A percentile compares a stretch with the other conserved stretches of the same genome.
These are phyloP conservation scores for Microctonus hyperodae DNA, from an alignment of 2,888 invertebrate genomes.

Conservation along the genomic window DNA sequence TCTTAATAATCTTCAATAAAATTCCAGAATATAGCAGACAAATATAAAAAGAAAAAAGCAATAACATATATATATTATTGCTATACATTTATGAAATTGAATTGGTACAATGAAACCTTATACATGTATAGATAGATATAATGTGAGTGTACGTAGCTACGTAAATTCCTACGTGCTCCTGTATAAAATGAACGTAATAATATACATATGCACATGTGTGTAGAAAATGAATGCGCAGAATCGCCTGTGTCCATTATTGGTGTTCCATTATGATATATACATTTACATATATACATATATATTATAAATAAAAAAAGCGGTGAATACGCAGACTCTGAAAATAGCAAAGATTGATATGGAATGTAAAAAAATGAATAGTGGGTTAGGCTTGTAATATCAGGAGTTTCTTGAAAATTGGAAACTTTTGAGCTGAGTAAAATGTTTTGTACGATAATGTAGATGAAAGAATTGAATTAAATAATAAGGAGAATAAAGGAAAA, in stretches of 20 bases:
- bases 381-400: not conserved
- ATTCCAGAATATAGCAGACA: not conserved
- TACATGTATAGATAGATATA: not conserved
- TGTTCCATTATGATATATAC: not conserved
- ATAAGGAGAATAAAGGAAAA: no score
- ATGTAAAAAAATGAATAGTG: not conserved
- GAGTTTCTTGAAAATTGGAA: not conserved
- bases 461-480: no score
- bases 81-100: not conserved
- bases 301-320: not conserved
- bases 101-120: not conserved
- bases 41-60: not conserved
- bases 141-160: not conserved
- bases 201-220: not conserved
- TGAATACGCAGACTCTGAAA: slow-evolving; percentile 19
- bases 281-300: not conserved
- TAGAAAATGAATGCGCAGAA: slow-evolving; percentile 9
- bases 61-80: not conserved
- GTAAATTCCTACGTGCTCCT: not conserved
- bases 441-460: not conserved
- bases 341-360: not conserved
- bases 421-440: not conserved
- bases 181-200: not conserved
- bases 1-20: not conserved
- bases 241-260: not conserved